Evolutionary conservation across 2,888 invertebrate species (phyloP), one percentile per base, ranked within the genome.

Genomic region (Endomychus coccineus): DNA sequence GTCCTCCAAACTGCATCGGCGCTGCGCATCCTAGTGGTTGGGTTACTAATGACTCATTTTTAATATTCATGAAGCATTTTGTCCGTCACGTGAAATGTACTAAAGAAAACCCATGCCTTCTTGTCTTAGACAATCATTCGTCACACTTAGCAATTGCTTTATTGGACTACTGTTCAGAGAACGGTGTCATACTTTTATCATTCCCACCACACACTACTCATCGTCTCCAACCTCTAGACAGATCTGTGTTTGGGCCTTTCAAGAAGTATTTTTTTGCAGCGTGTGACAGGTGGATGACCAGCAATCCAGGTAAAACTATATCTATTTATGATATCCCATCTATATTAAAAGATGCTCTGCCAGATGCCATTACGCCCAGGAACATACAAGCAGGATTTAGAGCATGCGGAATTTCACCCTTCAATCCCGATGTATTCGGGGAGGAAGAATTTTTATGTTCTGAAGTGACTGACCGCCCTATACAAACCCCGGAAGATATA

Each of bases 371-470:
- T 16, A 36, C 35, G 35, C 35, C 34, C 13, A 27, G 13, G 1
- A 46, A 48, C 27, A 48, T 46, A 10, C 34, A 50, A 3, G 41
- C 36, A 38, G 46, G 43, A 9, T 55, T 55, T 39, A 11, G 21
- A 17, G 41, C 36, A 17, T 46, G 44, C 21, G 50, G 51, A 7
- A 45, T 50, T 25, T 47, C 37, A 27, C 49, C 51, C 22, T 39
- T 42, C 19, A 43, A 51, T 29, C 16, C 22, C 36, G 25, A 40
- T 17, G 29, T 43, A 16, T 49, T 49, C 29, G 33, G 23, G 12
- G 45, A 49, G 16, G 31, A 24, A 25, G 35, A 46, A 17, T 51
- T 44, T 40, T 31, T 27, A 16, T 28, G 36, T 14, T 27, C 29
- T 31, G 42, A 28, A 24, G 39, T 39, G 19, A 34, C 27, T 6